Conservation (phyloP, 2,797 vertebrate species). For the Moxostoma hubbsi region DNA sequence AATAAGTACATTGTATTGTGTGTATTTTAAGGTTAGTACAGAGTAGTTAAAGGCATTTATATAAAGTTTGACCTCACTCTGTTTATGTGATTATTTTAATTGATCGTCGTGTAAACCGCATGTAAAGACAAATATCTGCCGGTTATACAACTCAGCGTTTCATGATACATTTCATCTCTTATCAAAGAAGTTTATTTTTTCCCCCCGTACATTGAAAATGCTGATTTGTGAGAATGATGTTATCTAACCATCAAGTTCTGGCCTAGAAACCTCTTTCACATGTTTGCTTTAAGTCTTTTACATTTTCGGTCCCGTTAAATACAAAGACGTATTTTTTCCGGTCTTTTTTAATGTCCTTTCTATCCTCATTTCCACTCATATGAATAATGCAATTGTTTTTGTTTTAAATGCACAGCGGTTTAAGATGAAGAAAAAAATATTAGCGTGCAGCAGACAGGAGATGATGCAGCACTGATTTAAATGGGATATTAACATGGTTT, state of each 20-base stretch:
- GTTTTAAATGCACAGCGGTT: slow-evolving; percentile 40
- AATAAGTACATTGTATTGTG: too few relatives aligned
- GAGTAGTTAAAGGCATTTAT: too few relatives aligned
- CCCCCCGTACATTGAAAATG: slow-evolving; percentile 39
- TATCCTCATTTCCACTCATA: slow-evolving; percentile 20
- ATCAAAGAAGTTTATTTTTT: slow-evolving; percentile 24
- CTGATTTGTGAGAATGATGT: slow-evolving; percentile 43
- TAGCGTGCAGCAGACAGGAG: slow-evolving; percentile 43
- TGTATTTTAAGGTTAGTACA: too few relatives aligned
- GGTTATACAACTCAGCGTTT: not conserved
- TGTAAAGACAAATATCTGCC: not conserved
- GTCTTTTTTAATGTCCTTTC: slow-evolving; percentile 12
- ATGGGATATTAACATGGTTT: slow-evolving; percentile 61
- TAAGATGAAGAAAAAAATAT: slow-evolving; percentile 47
- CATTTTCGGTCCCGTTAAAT: slow-evolving; percentile 18
- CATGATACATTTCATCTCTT: slow-evolving; percentile 28
- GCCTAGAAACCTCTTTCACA: slow-evolving; percentile 56
- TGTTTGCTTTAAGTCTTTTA: slow-evolving; percentile 32
- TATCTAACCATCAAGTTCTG: slow-evolving; percentile 46
- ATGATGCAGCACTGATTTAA: slow-evolving; percentile 62
- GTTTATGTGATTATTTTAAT: too few relatives aligned
- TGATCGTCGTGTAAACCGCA: slow-evolving; percentile 15
- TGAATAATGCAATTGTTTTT: slow-evolving; percentile 52
- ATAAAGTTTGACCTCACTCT: too few relatives aligned
- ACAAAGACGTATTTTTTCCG: slow-evolving; percentile 8